A percentile compares a stretch with the other conserved stretches of the same genome.
Conservation (phyloP, 1,140 invertebrate species). For the Musca vetustissima region DNA sequence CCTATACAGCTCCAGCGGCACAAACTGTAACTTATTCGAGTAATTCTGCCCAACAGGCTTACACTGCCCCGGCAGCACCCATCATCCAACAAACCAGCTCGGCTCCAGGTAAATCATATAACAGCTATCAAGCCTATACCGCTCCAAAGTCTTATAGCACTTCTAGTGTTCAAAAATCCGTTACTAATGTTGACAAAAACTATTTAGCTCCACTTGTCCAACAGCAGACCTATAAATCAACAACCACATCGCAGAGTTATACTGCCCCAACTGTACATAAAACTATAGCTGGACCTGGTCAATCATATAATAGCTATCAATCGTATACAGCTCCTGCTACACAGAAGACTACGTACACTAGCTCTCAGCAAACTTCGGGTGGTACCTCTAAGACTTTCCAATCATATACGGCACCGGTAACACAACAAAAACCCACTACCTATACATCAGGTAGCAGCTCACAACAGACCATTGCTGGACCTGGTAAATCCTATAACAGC, state of each 20-base stretch:
- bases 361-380: background rate
- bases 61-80: background rate
- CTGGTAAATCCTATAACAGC: slow-evolving; percentile 8
- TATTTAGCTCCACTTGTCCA: slow-evolving; percentile 3
- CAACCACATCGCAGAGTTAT: background rate
- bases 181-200: background rate
- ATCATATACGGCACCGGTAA: slow-evolving; percentile 6
- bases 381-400: background rate
- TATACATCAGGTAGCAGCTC: too few species aligned
- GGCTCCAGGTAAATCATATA: slow-evolving; percentile 1
- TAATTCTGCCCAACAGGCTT: background rate
- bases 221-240: background rate
- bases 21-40: background rate
- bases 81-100: background rate
- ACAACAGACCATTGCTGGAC: background rate
- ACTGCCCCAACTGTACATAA: slow-evolving; percentile 4
- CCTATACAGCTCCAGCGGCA: background rate
- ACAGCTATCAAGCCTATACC: slow-evolving; percentile 9
- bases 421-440: too few species aligned
- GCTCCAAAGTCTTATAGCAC: slow-evolving; percentile 1
- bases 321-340: slow-evolving; percentile 2
- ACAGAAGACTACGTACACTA: background rate
- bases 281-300: background rate
- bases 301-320: slow-evolving; percentile 8
- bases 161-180: slow-evolving; percentile 6